These are phyloP conservation scores for Ardeotis arabs DNA, from an alignment of 2,113 vertebrate genomes.

Conservation along the genomic window DNA sequence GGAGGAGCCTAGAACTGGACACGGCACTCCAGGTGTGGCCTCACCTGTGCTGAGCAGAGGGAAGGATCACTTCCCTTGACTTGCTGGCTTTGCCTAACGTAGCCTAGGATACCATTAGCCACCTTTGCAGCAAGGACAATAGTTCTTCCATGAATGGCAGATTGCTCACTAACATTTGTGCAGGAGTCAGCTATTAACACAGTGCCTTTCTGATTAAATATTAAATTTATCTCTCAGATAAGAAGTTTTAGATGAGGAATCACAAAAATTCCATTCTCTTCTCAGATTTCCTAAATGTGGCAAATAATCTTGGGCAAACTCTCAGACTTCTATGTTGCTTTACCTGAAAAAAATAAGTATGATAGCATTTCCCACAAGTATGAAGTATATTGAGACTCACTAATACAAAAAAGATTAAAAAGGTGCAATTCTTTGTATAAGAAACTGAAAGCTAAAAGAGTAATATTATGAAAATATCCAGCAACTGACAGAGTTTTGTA, in stretches of 20 bases:
- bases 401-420: background rate
- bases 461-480: background rate
- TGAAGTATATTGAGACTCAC: background rate
- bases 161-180: background rate
- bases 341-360: background rate
- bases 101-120: background rate
- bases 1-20: background rate
- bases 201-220: background rate
- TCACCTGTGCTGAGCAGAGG: background rate
- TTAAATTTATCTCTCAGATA: background rate
- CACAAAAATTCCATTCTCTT: background rate
- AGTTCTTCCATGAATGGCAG: background rate
- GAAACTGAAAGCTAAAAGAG: background rate
- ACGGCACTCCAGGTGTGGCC: background rate
- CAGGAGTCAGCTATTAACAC: background rate
- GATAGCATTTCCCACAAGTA: background rate
- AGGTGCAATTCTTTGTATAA: background rate
- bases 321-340: background rate
- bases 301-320: background rate
- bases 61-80: background rate
- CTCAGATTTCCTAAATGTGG: background rate
- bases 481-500: background rate
- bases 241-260: background rate
- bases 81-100: background rate
- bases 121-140: background rate